phyloP scores from a whole-genome alignment of 2,113 vertebrate genomes.

The Phyllopteryx taeniolatus region DNA sequence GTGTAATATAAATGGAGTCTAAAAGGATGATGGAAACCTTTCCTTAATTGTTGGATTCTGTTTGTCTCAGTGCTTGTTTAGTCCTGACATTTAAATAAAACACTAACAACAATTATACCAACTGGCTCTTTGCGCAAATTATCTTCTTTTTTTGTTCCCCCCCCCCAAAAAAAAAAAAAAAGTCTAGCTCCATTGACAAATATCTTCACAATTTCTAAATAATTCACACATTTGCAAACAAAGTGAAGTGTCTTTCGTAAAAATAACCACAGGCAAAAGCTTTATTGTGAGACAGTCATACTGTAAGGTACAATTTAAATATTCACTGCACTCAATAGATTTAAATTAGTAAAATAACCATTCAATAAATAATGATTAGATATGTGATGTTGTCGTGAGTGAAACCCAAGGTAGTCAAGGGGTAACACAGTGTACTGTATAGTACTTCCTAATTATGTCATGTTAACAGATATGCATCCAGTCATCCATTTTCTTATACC shows the following conservation, averaged over 20 bases:
- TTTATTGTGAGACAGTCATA: slow-evolving; percentile 11
- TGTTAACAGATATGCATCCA: background rate
- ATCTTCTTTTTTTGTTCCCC: background rate
- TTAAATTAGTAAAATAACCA: slow-evolving; percentile 1
- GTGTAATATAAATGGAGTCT: background rate
- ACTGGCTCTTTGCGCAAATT: background rate
- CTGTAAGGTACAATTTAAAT: slow-evolving; percentile 5
- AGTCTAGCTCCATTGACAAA: background rate
- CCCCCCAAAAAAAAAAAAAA: background rate
- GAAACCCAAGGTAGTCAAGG: slow-evolving; percentile 12
- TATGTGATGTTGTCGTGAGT: slow-evolving; percentile 12
- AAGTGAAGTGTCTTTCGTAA: background rate
- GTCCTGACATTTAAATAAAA: too few species aligned
- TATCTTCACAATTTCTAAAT: background rate
- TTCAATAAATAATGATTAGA: slow-evolving; percentile 5
- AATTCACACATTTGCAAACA: slow-evolving; percentile 1
- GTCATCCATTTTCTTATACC: background rate
- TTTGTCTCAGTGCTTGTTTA: too few species aligned
- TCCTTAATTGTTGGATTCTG: background rate
- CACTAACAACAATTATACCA: too few species aligned
- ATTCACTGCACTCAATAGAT: slow-evolving; percentile 5
- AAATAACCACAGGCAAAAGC: background rate
- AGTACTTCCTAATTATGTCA: background rate
- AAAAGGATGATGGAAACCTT: background rate
- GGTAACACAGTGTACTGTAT: background rate